phyloP scores from a whole-genome alignment of 2,888 invertebrate species.

The Dorcus hopei region DNA sequence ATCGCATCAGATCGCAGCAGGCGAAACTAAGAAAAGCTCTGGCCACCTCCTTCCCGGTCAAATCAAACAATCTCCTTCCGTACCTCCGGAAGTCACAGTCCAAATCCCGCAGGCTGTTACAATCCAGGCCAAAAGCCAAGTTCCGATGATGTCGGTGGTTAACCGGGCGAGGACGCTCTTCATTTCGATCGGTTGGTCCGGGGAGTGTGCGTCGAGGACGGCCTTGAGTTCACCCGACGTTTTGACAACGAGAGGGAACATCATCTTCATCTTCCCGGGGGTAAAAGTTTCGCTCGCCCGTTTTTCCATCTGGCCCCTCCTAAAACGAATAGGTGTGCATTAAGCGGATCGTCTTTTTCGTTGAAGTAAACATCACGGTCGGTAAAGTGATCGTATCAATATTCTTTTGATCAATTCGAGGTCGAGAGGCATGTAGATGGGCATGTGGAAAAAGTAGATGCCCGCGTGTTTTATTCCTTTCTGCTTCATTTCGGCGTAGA shows the following conservation, averaged over 20 bases:
- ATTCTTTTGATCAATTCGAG: constrained; percentile 40
- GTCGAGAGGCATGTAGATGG: constrained; percentile 26
- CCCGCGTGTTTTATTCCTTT: constrained; percentile 26
- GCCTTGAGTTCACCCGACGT: constrained; percentile 10
- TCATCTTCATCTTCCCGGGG: constrained; percentile 25
- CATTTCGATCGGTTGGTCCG: not conserved
- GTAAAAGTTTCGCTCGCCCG: constrained; percentile 17
- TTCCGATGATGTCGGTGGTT: constrained; percentile 11
- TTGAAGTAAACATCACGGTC: constrained; percentile 58
- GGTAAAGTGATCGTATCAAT: constrained; percentile 54
- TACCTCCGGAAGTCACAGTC: constrained; percentile 7
- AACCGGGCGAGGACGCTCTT: constrained; percentile 6
- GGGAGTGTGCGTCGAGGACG: not conserved
- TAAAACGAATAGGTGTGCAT: constrained; percentile 56
- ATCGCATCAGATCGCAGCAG: constrained; percentile 21
- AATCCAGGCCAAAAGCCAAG: constrained; percentile 11
- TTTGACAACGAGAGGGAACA: constrained; percentile 18
- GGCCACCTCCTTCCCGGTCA: constrained; percentile 14
- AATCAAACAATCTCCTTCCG: constrained; percentile 3
- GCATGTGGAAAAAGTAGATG: constrained; percentile 23
- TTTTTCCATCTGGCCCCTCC: constrained; percentile 58
- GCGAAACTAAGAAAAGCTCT: constrained; percentile 11
- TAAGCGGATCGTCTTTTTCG: constrained; percentile 56
- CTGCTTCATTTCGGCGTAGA: constrained; percentile 23
- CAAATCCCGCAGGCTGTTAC: constrained; percentile 9